Conservation (phyloP, 2,888 invertebrate species). For the Spodoptera littoralis region DNA sequence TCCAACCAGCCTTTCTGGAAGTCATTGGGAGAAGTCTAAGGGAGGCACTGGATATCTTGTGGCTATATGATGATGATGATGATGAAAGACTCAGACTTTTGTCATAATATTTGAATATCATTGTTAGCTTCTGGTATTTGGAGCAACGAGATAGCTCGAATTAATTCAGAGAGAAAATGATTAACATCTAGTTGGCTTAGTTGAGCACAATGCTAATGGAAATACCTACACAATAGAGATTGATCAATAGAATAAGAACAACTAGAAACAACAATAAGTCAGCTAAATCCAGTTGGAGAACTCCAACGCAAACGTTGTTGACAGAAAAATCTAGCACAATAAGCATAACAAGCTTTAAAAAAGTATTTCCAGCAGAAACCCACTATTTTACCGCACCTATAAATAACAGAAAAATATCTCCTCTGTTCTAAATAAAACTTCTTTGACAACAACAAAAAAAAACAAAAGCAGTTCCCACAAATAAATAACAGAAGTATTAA, state of each 20-base stretch:
- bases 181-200: conserved; percentile 26
- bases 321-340: not conserved
- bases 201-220: conserved; percentile 16
- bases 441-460: conserved; percentile 8
- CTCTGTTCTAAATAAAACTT: not conserved
- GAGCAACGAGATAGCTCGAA: conserved; percentile 9
- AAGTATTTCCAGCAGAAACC: too few species aligned
- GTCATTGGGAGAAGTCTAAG: too few species aligned
- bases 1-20: too few species aligned
- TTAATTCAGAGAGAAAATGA: conserved; percentile 28
- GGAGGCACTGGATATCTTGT: too few species aligned
- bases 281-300: not conserved
- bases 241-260: conserved; percentile 9
- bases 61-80: too few species aligned
- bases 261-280: conserved; percentile 9
- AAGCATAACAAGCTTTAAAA: too few species aligned
- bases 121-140: conserved; percentile 1
- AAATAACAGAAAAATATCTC: conserved; percentile 1
- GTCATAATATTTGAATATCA: too few species aligned
- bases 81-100: too few species aligned
- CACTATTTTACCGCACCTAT: too few species aligned
- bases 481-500: conserved; percentile 33
- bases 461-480: conserved; percentile 5
- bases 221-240: conserved; percentile 14
- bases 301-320: not conserved